Conservation (phyloP, 2,113 vertebrate species). For the Upupa epops region DNA sequence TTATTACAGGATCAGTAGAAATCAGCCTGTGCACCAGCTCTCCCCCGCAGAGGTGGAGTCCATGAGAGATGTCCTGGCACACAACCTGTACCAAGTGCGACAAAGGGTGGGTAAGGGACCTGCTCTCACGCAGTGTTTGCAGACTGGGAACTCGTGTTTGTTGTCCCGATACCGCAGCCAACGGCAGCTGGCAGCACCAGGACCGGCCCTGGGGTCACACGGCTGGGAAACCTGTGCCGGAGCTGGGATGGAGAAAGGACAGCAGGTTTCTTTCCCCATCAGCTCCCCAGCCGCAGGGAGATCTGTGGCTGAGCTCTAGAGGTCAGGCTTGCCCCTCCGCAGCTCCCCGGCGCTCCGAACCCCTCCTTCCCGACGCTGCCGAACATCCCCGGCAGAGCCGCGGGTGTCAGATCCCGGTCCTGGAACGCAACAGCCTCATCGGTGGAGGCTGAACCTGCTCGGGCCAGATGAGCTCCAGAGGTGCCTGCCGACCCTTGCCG, state of each 20-base stretch:
- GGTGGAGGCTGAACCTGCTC: neutral
- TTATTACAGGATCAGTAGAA: constrained; percentile 65
- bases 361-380: accelerated
- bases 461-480: no score
- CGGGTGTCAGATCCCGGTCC: neutral
- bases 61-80: constrained; percentile 87
- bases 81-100: constrained; percentile 91
- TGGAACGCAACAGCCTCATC: no score
- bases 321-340: constrained; percentile 62
- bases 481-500: no score
- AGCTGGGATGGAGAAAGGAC: neutral
- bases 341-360: accelerated
- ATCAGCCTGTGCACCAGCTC: constrained; percentile 65
- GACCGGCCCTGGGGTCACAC: neutral
- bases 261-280: neutral
- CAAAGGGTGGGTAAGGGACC: constrained; percentile 77
- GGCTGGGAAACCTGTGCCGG: neutral
- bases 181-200: accelerated
- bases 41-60: constrained; percentile 80
- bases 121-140: neutral
- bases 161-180: neutral
- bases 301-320: constrained; percentile 40
- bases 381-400: accelerated
- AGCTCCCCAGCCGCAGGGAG: neutral
- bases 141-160: neutral